Conservation (phyloP, 2,797 vertebrate species). For the Psittacula derbiana region DNA sequence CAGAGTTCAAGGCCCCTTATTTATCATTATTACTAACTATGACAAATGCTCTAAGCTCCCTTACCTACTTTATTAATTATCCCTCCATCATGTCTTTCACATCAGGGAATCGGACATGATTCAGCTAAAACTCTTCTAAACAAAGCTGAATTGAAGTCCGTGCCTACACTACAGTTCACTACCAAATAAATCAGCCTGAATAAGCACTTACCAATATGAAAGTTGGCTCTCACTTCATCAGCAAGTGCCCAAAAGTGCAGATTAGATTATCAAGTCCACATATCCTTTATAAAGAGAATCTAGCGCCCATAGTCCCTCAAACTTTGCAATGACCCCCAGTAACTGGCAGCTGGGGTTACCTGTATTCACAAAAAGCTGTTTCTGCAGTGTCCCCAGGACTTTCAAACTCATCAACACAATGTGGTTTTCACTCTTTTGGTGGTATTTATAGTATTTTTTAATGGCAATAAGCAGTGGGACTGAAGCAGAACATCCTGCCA, state of each 20-base stretch:
- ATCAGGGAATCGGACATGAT: neutral
- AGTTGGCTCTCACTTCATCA: neutral
- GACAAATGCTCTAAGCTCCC: neutral
- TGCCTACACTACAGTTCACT: neutral
- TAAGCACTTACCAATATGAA: neutral
- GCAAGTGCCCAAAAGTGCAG: neutral
- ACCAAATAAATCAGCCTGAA: neutral
- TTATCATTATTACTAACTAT: neutral
- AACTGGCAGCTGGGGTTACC: neutral
- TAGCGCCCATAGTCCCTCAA: neutral
- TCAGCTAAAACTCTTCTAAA: neutral
- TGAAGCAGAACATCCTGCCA: neutral
- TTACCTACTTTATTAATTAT: neutral
- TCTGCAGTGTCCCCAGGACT: neutral
- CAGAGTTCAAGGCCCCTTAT: neutral
- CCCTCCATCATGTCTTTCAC: neutral
- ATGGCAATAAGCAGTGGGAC: neutral
- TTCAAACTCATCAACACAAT: neutral
- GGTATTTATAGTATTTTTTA: neutral
- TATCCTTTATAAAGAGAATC: neutral
- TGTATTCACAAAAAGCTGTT: neutral
- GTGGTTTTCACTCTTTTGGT: neutral
- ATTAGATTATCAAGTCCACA: neutral
- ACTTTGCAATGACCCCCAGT: neutral
- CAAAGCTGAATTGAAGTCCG: neutral